Conservation (phyloP, 2,888 invertebrate species). For the Cantharis lateralis region DNA sequence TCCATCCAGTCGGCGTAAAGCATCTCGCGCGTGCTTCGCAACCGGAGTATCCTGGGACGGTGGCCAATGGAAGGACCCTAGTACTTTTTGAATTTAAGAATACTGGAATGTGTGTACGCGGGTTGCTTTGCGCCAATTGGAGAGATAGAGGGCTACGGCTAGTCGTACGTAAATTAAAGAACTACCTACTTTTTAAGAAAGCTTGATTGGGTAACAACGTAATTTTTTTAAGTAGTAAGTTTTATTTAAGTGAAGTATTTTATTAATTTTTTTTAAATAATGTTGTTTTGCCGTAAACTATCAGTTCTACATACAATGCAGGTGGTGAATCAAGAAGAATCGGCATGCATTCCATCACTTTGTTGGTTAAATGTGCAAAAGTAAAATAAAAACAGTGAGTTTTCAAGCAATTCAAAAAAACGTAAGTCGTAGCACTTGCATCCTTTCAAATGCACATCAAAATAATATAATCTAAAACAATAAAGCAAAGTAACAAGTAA, state of each 20-base stretch:
- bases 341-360: background rate
- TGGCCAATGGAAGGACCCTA: no score
- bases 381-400: background rate
- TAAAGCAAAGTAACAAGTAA: background rate
- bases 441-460: background rate
- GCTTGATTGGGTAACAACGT: conserved; percentile 23
- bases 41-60: no score
- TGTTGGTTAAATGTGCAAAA: background rate
- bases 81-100: no score
- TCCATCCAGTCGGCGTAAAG: background rate
- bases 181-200: conserved; percentile 45
- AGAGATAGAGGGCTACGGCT: background rate
- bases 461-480: background rate
- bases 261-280: conserved; percentile 40
- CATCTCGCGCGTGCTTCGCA: background rate
- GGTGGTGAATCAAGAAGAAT: background rate
- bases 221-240: conserved; percentile 11
- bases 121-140: background rate
- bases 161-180: conserved; percentile 6
- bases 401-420: background rate
- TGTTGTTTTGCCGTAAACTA: conserved; percentile 56
- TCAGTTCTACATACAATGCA: conserved; percentile 9
- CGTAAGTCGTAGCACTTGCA: background rate
- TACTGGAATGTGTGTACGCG: background rate
- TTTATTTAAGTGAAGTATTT: conserved; percentile 18